These are phyloP conservation scores for Microctenopoma stevenorrisi DNA, from an alignment of 2,797 vertebrate species.

Conservation along the genomic window DNA sequence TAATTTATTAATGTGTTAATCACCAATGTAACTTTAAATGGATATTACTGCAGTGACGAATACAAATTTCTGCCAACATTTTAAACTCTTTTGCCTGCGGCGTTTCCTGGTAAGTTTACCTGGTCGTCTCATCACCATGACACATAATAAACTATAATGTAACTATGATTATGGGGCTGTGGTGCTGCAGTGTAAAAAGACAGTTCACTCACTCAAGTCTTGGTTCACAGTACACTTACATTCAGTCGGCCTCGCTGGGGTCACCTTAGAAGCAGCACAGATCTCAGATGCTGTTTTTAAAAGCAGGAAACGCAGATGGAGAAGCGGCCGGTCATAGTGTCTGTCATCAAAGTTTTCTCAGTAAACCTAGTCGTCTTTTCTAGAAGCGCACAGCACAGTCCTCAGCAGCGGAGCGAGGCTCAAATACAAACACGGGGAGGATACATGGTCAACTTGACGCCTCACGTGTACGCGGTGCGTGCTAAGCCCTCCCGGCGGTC, in stretches of 20 bases:
- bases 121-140: not conserved
- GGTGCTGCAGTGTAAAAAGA: not conserved
- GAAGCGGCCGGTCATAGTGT: constrained; percentile 42
- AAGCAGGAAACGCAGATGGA: constrained; percentile 40
- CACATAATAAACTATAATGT: not conserved
- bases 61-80: not conserved
- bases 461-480: constrained; percentile 70
- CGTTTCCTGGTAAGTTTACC: not conserved
- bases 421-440: constrained; percentile 24
- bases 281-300: constrained; percentile 43
- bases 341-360: constrained; percentile 23
- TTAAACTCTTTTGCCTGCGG: not conserved
- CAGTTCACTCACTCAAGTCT: not conserved
- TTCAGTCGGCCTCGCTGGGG: constrained; percentile 44
- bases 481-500: constrained; percentile 31
- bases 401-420: constrained; percentile 6
- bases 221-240: constrained; percentile 63
- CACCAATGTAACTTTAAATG: not conserved
- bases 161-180: no score
- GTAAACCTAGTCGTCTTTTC: constrained; percentile 12
- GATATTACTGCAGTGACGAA: not conserved
- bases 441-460: constrained; percentile 27
- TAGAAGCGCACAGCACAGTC: constrained; percentile 3
- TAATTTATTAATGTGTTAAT: not conserved
- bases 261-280: constrained; percentile 47